A percentile compares a stretch with the other conserved stretches of the same genome.
phyloP scores from a whole-genome alignment of 2,797 vertebrate species.

The Xenentodon cancila region DNA sequence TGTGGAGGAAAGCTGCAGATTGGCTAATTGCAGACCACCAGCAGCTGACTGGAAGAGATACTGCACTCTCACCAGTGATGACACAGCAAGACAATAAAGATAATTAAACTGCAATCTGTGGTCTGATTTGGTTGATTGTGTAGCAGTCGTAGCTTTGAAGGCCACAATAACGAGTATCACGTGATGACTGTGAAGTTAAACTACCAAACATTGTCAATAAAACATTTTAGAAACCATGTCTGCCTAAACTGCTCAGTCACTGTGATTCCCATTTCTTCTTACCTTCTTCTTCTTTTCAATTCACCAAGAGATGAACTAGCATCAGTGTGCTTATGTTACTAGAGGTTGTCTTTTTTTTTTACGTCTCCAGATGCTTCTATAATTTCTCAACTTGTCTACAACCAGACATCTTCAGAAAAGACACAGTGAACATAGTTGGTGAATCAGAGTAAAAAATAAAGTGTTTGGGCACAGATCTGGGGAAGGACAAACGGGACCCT shows the following conservation, averaged over 20 bases:
- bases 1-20: conserved; percentile 35
- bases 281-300: neutral
- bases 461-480: too few species aligned
- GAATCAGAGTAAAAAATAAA: too few species aligned
- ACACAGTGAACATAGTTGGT: too few species aligned
- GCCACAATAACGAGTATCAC: neutral
- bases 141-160: conserved; percentile 9
- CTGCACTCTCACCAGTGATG: conserved; percentile 27
- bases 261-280: neutral
- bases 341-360: too few species aligned
- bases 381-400: too few species aligned
- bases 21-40: conserved; percentile 70
- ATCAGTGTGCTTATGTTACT: too few species aligned
- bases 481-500: too few species aligned
- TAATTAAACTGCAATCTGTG: conserved; percentile 65
- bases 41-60: conserved; percentile 49
- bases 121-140: conserved; percentile 41
- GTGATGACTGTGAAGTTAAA: conserved; percentile 10
- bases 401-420: too few species aligned
- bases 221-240: neutral
- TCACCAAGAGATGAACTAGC: too few species aligned
- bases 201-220: too few species aligned
- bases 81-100: conserved; percentile 60
- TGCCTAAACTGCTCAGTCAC: neutral
- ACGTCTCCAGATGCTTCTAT: too few species aligned